Conservation (phyloP, 1,140 invertebrate species). For the Caerostris extrusa region DNA sequence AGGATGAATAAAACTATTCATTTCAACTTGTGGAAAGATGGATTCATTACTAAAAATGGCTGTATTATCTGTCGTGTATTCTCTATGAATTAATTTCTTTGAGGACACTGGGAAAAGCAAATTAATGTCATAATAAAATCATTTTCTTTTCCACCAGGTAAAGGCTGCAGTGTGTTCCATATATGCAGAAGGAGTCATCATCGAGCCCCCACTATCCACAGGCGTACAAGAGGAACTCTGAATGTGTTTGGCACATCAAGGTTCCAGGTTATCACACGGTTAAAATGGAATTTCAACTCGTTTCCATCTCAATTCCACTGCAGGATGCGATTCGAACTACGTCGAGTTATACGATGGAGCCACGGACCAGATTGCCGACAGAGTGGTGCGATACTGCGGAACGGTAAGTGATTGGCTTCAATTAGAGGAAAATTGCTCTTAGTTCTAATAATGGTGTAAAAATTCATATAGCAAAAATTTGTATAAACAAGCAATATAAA, state of each 20-base stretch:
- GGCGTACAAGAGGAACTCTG: constrained; percentile 84
- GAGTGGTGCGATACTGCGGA: constrained; percentile 84
- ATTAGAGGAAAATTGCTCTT: too few species aligned
- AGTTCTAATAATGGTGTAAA: too few species aligned
- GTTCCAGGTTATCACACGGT: constrained; percentile 84
- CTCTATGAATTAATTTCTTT: too few species aligned
- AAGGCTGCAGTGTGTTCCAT: constrained; percentile 91
- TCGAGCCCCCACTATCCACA: constrained; percentile 90
- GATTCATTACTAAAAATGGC: too few species aligned
- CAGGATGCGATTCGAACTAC: constrained; percentile 85
- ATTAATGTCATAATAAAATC: too few species aligned
- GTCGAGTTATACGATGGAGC: constrained; percentile 84
- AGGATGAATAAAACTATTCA: too few species aligned
- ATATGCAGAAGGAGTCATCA: constrained; percentile 87
- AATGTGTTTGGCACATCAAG: constrained; percentile 88
- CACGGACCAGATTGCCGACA: constrained; percentile 67
- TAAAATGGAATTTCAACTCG: constrained; percentile 80
- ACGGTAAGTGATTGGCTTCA: constrained; percentile 80
- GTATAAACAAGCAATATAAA: too few species aligned
- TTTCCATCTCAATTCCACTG: constrained; percentile 86
- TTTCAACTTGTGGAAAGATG: too few species aligned
- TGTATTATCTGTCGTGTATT: too few species aligned
- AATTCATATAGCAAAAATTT: too few species aligned
- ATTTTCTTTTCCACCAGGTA: too few species aligned
- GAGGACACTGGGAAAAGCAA: too few species aligned